Conservation (phyloP, 2,888 invertebrate genomes). For the Leucania comma region DNA sequence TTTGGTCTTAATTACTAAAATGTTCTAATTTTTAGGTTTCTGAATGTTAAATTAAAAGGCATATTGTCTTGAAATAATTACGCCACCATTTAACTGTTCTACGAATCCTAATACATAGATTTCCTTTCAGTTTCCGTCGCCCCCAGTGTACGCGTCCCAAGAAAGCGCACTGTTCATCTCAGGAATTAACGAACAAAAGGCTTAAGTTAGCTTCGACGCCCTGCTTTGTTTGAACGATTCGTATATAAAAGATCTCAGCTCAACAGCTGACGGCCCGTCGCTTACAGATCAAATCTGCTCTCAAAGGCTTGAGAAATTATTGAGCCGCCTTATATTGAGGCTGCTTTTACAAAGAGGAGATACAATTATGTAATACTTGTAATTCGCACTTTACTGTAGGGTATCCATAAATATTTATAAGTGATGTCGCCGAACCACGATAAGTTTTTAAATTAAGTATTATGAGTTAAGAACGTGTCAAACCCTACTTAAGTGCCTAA, state of each 20-base stretch:
- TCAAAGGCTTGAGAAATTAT: conserved; percentile 58
- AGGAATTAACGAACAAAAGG: conserved; percentile 88
- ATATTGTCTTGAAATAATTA: too few relatives aligned
- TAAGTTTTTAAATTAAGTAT: too few relatives aligned
- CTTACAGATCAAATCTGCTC: conserved; percentile 74
- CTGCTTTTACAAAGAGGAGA: conserved; percentile 9
- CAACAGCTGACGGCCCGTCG: conserved; percentile 80
- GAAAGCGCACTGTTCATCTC: conserved; percentile 77
- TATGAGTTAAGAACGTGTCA: too few relatives aligned
- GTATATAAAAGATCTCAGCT: conserved; percentile 76
- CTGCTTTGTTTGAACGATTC: conserved; percentile 79
- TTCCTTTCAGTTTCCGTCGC: neutral
- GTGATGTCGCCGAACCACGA: too few relatives aligned
- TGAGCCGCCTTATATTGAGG: conserved; percentile 6
- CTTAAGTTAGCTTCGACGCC: conserved; percentile 83
- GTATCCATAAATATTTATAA: too few relatives aligned
- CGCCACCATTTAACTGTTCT: too few relatives aligned
- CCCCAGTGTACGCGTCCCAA: conserved; percentile 71
- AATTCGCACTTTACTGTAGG: neutral
- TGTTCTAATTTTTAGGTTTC: too few relatives aligned
- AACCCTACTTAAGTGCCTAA: too few relatives aligned
- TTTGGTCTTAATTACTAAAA: too few relatives aligned
- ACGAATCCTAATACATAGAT: too few relatives aligned
- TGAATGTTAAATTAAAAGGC: too few relatives aligned
- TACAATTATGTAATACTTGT: neutral